Conservation (phyloP, 2,113 vertebrate genomes). For the Aptenodytes patagonicus region DNA sequence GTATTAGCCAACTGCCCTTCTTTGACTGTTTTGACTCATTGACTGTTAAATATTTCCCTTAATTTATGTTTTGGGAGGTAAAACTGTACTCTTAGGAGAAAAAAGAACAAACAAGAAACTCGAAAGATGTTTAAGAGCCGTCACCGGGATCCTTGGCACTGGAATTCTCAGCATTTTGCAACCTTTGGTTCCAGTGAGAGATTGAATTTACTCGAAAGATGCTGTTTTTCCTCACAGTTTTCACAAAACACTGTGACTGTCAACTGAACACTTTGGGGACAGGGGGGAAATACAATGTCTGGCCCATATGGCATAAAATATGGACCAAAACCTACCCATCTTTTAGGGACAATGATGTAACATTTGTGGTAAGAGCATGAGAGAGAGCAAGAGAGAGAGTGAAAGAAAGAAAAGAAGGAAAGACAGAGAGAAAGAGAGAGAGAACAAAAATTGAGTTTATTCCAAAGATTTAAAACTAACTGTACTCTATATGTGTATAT, state of each 20-base stretch:
- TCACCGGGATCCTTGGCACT: slow-evolving; percentile 75
- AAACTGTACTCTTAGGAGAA: slow-evolving; percentile 64
- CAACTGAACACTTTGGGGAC: slow-evolving; percentile 59
- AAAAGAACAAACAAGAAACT: slow-evolving; percentile 61
- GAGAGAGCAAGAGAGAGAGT: slow-evolving; percentile 44
- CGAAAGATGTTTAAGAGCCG: slow-evolving; percentile 66
- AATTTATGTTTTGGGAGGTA: slow-evolving; percentile 73
- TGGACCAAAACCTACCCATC: slow-evolving; percentile 73
- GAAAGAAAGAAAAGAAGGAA: neutral
- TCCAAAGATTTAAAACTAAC: slow-evolving; percentile 84
- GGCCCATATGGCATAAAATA: slow-evolving; percentile 68
- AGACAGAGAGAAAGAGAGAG: slow-evolving; percentile 26
- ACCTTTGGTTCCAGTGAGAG: slow-evolving; percentile 71
- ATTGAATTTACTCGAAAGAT: slow-evolving; percentile 62
- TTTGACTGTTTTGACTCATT: slow-evolving; percentile 79
- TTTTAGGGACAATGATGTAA: slow-evolving; percentile 71
- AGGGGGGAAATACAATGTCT: slow-evolving; percentile 57
- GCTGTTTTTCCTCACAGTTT: slow-evolving; percentile 63
- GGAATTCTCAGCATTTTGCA: slow-evolving; percentile 70
- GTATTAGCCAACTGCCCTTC: slow-evolving; percentile 74
- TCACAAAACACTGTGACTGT: slow-evolving; percentile 72
- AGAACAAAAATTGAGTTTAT: slow-evolving; percentile 75
- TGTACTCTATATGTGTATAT: slow-evolving; percentile 58
- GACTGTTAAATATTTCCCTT: slow-evolving; percentile 81
- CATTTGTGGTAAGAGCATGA: slow-evolving; percentile 57